A percentile compares a stretch with the other conserved stretches of the same genome.
Conservation (phyloP, 2,797 vertebrate genomes). For the Neosilurus mollespiculum region DNA sequence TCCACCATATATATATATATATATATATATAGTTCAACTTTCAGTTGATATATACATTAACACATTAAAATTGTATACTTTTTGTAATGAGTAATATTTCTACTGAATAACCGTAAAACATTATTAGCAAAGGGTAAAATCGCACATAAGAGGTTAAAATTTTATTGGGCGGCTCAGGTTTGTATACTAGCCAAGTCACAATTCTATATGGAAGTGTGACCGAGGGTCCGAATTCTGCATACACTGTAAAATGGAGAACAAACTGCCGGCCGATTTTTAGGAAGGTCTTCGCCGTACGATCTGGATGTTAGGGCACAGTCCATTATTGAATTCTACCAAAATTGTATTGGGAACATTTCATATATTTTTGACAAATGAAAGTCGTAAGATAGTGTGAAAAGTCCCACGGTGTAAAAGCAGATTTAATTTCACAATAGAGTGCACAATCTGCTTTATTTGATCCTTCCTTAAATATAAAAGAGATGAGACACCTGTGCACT, state of each 20-base stretch:
- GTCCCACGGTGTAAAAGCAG: neutral
- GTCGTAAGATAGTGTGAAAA: neutral
- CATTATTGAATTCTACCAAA: neutral
- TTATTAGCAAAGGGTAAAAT: no score
- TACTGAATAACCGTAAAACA: no score
- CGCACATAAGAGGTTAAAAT: no score
- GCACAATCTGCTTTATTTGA: neutral
- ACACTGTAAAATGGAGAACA: neutral
- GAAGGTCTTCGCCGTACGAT: neutral
- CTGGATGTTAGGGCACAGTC: neutral
- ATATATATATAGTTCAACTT: no score
- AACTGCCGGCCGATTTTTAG: neutral
- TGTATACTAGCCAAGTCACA: no score
- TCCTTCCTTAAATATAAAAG: conserved; percentile 57
- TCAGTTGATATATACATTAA: no score
- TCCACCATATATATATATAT: no score
- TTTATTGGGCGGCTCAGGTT: no score
- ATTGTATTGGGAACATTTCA: no score
- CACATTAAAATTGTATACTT: no score
- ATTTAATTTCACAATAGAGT: neutral
- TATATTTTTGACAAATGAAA: neutral
- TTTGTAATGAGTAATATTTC: no score
- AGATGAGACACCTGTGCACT: conserved; percentile 66
- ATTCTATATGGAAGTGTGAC: no score
- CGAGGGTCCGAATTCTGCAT: neutral